Conservation (phyloP, 2,113 vertebrate genomes). For the Spea multiplicata region DNA sequence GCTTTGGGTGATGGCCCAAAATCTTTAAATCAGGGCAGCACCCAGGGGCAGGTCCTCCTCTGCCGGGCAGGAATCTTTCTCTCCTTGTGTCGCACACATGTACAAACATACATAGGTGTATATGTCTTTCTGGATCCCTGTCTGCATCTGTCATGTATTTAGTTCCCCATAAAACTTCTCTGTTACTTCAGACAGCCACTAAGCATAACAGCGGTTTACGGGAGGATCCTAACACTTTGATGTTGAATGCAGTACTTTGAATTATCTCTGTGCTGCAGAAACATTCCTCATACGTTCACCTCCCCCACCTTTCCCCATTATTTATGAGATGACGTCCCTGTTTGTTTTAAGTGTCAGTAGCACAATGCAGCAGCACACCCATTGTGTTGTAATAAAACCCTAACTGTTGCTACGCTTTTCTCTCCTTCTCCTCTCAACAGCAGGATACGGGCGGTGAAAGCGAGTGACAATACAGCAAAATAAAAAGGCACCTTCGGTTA, state of each 20-base stretch:
- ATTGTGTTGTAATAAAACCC: constrained; percentile 41
- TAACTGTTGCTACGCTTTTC: constrained; percentile 42
- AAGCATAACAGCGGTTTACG: not conserved
- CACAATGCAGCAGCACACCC: constrained; percentile 5
- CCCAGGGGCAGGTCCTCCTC: too few relatives aligned
- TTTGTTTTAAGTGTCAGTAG: constrained; percentile 3
- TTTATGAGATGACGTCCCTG: not conserved
- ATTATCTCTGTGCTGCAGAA: not conserved
- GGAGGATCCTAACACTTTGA: not conserved
- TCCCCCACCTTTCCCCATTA: constrained; percentile 4
- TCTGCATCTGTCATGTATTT: too few relatives aligned
- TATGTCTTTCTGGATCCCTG: too few relatives aligned
- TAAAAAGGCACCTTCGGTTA: too few relatives aligned
- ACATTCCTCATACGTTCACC: not conserved
- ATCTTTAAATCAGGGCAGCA: too few relatives aligned
- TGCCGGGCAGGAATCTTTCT: too few relatives aligned
- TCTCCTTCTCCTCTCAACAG: constrained; percentile 28
- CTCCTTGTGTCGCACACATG: too few relatives aligned
- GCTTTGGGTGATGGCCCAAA: too few relatives aligned
- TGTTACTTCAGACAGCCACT: too few relatives aligned
- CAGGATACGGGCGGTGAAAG: constrained; percentile 23
- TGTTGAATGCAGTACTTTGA: not conserved
- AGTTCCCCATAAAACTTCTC: too few relatives aligned
- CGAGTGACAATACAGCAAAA: too few relatives aligned
- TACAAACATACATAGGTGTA: too few relatives aligned